Conservation (phyloP, 2,888 invertebrate species). For the Sylvicola fuscatus region DNA sequence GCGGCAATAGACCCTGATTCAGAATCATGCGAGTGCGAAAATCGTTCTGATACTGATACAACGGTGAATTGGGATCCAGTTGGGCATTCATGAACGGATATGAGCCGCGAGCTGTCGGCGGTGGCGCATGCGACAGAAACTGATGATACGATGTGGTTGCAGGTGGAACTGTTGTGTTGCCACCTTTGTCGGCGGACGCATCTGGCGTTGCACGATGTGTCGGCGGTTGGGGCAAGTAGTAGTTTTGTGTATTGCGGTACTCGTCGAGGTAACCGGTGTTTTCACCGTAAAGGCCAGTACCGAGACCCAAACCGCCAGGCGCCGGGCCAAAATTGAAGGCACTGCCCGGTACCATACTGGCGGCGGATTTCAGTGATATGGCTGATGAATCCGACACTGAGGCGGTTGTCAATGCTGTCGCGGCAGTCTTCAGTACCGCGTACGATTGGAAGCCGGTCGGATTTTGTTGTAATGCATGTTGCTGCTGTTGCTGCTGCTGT, state of each 20-base stretch:
- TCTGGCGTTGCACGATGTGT: slow-evolving; percentile 17
- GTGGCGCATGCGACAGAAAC: slow-evolving; percentile 36
- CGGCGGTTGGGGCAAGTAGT: slow-evolving; percentile 28
- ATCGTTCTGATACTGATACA: slow-evolving; percentile 51
- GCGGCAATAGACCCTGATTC: slow-evolving; percentile 19
- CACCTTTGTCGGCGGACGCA: slow-evolving; percentile 23
- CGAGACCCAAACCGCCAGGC: slow-evolving; percentile 30
- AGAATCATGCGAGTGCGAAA: slow-evolving; percentile 37
- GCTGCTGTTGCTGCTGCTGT: slow-evolving; percentile 10
- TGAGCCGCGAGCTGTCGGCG: slow-evolving; percentile 28
- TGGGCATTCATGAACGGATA: slow-evolving; percentile 38
- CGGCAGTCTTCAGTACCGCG: slow-evolving; percentile 29
- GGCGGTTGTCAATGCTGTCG: slow-evolving; percentile 20
- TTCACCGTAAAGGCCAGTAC: slow-evolving; percentile 35
- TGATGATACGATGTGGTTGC: slow-evolving; percentile 31
- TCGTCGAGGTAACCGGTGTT: slow-evolving; percentile 49
- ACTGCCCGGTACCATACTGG: slow-evolving; percentile 56
- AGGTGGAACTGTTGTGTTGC: slow-evolving; percentile 27
- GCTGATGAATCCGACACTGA: slow-evolving; percentile 19
- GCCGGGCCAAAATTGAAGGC: slow-evolving; percentile 69
- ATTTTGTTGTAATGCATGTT: slow-evolving; percentile 16
- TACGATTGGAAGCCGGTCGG: slow-evolving; percentile 35
- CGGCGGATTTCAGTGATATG: slow-evolving; percentile 41
- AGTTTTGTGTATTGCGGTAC: slow-evolving; percentile 36
- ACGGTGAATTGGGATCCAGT: slow-evolving; percentile 38